phyloP scores from a whole-genome alignment of 2,113 vertebrate species.

The Calidris pygmaea region DNA sequence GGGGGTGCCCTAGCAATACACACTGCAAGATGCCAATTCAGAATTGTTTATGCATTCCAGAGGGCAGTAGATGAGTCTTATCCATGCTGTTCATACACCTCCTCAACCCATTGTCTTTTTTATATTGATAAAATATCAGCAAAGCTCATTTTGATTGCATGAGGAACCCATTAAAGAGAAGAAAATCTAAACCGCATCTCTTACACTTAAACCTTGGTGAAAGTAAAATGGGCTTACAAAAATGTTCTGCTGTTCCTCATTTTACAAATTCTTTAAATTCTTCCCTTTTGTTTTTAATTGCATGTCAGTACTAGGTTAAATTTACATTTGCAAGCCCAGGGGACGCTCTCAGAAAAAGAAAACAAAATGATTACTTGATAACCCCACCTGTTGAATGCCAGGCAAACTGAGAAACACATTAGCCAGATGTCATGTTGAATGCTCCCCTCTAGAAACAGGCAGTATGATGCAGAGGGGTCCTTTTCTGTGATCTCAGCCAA shows the following conservation, averaged over 20 bases:
- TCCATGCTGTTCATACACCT: background rate
- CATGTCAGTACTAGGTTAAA: background rate
- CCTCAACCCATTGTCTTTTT: background rate
- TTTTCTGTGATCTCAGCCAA: background rate
- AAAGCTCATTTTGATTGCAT: background rate
- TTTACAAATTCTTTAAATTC: background rate
- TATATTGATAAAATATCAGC: background rate
- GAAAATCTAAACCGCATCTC: background rate
- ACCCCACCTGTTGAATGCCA: background rate
- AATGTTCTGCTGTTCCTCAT: background rate
- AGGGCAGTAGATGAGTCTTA: background rate
- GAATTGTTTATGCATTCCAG: background rate
- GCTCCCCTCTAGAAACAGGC: background rate
- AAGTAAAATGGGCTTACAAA: background rate
- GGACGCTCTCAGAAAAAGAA: background rate
- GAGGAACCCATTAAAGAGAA: background rate
- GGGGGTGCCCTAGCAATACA: background rate
- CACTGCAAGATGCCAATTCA: background rate
- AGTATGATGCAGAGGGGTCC: rapidly evolving
- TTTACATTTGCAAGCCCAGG: background rate
- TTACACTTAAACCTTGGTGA: background rate
- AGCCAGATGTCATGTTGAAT: background rate
- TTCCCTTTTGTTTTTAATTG: background rate
- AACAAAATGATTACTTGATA: background rate
- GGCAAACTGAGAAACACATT: background rate